phyloP scores from a whole-genome alignment of 2,797 vertebrate species.

The Schizopygopsis pylzovi region DNA sequence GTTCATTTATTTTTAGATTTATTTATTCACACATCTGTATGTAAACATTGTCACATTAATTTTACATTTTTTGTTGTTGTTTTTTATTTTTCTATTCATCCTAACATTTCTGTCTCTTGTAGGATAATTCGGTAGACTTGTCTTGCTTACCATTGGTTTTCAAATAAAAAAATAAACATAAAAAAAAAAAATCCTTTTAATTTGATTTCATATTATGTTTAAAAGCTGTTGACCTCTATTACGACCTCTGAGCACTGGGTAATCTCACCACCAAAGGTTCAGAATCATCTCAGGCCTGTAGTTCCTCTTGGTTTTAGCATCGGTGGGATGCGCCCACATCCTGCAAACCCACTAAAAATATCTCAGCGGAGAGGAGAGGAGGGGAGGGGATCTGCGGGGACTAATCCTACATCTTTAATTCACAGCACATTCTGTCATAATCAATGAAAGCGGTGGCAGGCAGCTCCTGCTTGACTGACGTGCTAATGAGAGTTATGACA shows the following conservation, averaged over 20 bases:
- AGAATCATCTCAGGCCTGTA: not conserved
- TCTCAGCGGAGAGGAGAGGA: not conserved
- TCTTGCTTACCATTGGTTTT: not conserved
- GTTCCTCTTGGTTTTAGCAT: not conserved
- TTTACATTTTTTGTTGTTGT: not conserved
- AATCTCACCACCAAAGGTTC: not conserved
- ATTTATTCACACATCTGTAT: not conserved
- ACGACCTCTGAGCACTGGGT: not conserved
- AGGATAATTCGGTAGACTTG: not conserved
- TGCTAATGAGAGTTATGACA: slow-evolving; percentile 34
- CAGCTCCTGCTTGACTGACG: slow-evolving; percentile 24
- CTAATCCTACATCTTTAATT: slow-evolving; percentile 49
- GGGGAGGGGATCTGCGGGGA: slow-evolving; percentile 24
- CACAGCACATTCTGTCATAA: slow-evolving; percentile 45
- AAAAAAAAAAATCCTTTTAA: no score
- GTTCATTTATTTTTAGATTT: not conserved
- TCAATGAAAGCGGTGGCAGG: slow-evolving; percentile 25
- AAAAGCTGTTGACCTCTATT: not conserved
- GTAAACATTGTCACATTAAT: not conserved
- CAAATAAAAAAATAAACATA: no score
- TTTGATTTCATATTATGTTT: not conserved
- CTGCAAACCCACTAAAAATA: slow-evolving; percentile 34
- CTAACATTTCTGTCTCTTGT: not conserved
- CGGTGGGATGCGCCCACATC: slow-evolving; percentile 18
- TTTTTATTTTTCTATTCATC: not conserved